Conservation (phyloP, 2,888 invertebrate genomes). For the Platynereis dumerilii region DNA sequence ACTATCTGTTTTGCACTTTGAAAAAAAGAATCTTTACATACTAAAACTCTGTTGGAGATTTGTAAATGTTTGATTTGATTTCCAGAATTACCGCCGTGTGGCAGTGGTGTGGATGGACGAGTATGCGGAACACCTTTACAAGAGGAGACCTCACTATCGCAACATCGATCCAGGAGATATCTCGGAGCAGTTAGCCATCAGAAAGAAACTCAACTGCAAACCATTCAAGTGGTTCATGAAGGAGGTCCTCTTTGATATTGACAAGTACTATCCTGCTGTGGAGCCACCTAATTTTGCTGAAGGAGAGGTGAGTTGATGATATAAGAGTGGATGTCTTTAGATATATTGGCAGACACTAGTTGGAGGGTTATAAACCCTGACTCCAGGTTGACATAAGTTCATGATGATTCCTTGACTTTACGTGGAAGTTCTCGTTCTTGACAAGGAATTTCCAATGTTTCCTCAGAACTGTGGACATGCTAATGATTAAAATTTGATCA, state of each 20-base stretch:
- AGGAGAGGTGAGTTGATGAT: constrained; percentile 74
- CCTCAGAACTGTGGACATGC: no score
- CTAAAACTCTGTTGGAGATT: no score
- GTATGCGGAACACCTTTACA: constrained; percentile 85
- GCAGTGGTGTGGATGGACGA: constrained; percentile 99
- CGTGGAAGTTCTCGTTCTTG: no score
- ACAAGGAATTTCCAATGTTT: not conserved
- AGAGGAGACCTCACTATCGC: constrained; percentile 77
- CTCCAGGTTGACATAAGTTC: no score
- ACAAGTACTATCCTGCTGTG: constrained; percentile 83
- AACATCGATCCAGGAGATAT: constrained; percentile 83
- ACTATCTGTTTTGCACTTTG: no score
- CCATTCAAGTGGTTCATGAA: constrained; percentile 95
- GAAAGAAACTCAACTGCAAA: constrained; percentile 81
- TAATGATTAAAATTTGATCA: no score
- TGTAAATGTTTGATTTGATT: no score
- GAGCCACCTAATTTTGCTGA: constrained; percentile 83
- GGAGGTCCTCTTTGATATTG: constrained; percentile 87
- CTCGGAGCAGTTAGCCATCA: constrained; percentile 76
- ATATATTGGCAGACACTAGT: no score
- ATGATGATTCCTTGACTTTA: no score
- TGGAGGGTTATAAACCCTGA: no score
- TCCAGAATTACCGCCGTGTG: constrained; percentile 86
- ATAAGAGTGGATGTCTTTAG: not conserved
- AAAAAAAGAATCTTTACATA: no score